Evolutionary conservation across 1,140 invertebrate species (phyloP).

Genomic region (Drosophila micromelanica): DNA sequence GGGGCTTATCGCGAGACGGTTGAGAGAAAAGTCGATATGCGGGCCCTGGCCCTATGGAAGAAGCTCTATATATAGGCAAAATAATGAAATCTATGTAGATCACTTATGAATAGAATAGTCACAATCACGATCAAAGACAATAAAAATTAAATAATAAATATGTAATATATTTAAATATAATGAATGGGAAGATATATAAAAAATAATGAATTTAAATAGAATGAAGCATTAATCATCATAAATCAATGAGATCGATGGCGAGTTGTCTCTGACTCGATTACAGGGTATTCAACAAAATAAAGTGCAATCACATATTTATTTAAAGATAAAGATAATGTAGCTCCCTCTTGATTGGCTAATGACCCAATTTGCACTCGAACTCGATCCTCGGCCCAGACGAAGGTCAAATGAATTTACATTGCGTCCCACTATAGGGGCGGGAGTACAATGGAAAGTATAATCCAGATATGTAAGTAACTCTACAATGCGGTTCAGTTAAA

Average conservation of each 20-base stretch:
- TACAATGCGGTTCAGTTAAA: constrained; percentile 4
- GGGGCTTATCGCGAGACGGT: constrained; percentile 36
- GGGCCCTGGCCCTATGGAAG: constrained; percentile 40
- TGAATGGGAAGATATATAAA: neutral
- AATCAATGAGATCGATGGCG: neutral
- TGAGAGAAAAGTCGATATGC: constrained; percentile 17
- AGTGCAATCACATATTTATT: neutral
- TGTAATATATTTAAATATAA: neutral
- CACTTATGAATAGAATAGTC: neutral
- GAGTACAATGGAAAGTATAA: constrained; percentile 27
- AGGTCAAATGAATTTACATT: constrained; percentile 40
- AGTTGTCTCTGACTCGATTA: neutral
- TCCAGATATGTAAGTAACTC: neutral
- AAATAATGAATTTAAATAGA: neutral
- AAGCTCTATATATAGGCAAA: constrained; percentile 37
- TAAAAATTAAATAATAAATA: too few species aligned
- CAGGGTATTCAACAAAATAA: neutral
- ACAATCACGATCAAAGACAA: neutral
- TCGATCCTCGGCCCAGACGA: constrained; percentile 28
- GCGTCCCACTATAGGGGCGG: constrained; percentile 9
- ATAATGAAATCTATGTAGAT: neutral
- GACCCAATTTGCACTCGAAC: constrained; percentile 38
- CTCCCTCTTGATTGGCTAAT: constrained; percentile 1
- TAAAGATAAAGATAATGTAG: constrained; percentile 11
- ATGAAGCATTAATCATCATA: too few species aligned